These are phyloP conservation scores for Cydia amplana DNA, from an alignment of 1,140 invertebrate genomes.

Conservation along the genomic window DNA sequence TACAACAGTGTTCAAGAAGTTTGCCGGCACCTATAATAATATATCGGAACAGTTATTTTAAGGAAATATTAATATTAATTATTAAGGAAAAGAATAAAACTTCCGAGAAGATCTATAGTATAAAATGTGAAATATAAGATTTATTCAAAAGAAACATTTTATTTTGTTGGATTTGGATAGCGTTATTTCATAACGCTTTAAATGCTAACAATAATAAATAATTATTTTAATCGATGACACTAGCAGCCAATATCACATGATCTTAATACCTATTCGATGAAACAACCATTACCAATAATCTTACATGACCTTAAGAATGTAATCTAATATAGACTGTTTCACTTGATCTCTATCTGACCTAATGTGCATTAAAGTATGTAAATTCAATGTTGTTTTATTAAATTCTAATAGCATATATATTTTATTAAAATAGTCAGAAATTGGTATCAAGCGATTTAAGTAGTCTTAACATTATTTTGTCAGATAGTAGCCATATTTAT, in stretches of 20 bases:
- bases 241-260: constrained; percentile 31
- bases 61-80: too few species aligned
- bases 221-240: constrained; percentile 2
- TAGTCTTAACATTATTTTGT: not conserved
- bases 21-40: too few species aligned
- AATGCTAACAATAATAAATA: constrained; percentile 27
- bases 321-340: constrained; percentile 10
- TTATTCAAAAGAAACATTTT: not conserved
- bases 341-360: constrained; percentile 6
- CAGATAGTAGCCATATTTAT: not conserved
- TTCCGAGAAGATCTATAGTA: not conserved
- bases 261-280: constrained; percentile 1
- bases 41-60: not conserved
- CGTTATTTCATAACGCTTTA: constrained; percentile 23
- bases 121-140: not conserved
- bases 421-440: too few species aligned
- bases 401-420: too few species aligned
- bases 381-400: too few species aligned
- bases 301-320: not conserved
- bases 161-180: not conserved
- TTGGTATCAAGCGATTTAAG: too few species aligned
- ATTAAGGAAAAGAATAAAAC: too few species aligned
- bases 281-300: not conserved
- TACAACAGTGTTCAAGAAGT: too few species aligned
- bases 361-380: not conserved